These are phyloP conservation scores for Tromatobia lineatoria DNA, from an alignment of 2,888 invertebrate species.

Conservation along the genomic window DNA sequence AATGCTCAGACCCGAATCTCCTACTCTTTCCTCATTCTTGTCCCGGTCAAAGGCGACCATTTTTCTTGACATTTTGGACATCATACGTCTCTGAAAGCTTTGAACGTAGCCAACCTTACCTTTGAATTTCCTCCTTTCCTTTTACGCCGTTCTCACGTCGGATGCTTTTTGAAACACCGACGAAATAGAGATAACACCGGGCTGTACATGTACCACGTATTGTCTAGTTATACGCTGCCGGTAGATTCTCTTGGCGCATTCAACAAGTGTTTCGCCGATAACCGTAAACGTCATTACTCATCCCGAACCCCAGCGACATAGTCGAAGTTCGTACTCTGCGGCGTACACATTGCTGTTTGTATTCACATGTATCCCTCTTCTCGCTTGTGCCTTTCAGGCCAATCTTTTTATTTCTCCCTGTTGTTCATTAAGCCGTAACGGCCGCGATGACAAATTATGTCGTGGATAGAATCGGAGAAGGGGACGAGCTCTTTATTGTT, in stretches of 20 bases:
- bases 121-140: slow-evolving; percentile 28
- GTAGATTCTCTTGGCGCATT: slow-evolving; percentile 44
- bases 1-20: slow-evolving; percentile 7
- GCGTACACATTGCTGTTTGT: not conserved
- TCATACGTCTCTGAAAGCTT: slow-evolving; percentile 1
- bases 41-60: slow-evolving; percentile 38
- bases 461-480: slow-evolving; percentile 10
- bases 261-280: slow-evolving; percentile 71
- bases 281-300: slow-evolving; percentile 70
- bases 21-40: slow-evolving; percentile 15
- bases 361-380: slow-evolving; percentile 1
- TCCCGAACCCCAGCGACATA: slow-evolving; percentile 37
- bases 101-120: slow-evolving; percentile 3
- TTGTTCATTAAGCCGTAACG: slow-evolving; percentile 53
- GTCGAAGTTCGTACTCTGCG: not conserved
- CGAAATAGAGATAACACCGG: slow-evolving; percentile 13
- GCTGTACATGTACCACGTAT: slow-evolving; percentile 1
- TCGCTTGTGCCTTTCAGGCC: not conserved
- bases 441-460: slow-evolving; percentile 55
- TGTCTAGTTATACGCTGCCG: slow-evolving; percentile 31
- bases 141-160: not conserved
- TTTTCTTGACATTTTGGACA: slow-evolving; percentile 52
- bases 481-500: slow-evolving; percentile 53
- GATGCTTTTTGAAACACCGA: slow-evolving; percentile 4
- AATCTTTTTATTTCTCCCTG: slow-evolving; percentile 46